phyloP scores from a whole-genome alignment of 2,888 invertebrate species.

The Alitta virens region DNA sequence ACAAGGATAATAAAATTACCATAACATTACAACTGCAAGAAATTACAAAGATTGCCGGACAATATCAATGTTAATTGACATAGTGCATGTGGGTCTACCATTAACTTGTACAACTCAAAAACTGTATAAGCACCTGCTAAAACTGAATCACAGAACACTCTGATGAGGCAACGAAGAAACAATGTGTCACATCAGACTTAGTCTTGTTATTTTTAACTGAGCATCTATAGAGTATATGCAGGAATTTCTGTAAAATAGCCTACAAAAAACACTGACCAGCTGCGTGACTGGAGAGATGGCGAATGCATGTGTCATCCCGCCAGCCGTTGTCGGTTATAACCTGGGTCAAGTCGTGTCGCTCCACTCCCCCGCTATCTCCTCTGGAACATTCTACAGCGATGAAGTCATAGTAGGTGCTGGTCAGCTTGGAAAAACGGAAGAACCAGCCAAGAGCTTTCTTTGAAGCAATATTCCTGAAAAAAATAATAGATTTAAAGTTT shows the following conservation, averaged over 20 bases:
- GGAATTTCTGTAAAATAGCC: too few species aligned
- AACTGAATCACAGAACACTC: too few species aligned
- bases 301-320: conserved; percentile 46
- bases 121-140: too few species aligned
- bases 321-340: conserved; percentile 49
- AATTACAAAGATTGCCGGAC: not conserved
- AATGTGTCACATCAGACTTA: too few species aligned
- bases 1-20: not conserved
- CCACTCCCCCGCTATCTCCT: conserved; percentile 32
- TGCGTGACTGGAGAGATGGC: conserved; percentile 50
- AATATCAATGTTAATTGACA: not conserved
- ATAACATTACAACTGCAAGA: not conserved
- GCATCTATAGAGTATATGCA: too few species aligned
- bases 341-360: conserved; percentile 46
- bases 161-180: too few species aligned
- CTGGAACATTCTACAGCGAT: conserved; percentile 46
- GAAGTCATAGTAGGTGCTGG: conserved; percentile 42
- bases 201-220: too few species aligned
- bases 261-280: too few species aligned
- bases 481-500: too few species aligned
- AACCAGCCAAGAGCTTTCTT: conserved; percentile 45
- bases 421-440: conserved; percentile 40
- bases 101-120: not conserved
- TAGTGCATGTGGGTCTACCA: not conserved
- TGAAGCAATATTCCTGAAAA: conserved; percentile 33